phyloP scores from a whole-genome alignment of 64 coral and sea anemone species.

The Stylophora pistillata region DNA sequence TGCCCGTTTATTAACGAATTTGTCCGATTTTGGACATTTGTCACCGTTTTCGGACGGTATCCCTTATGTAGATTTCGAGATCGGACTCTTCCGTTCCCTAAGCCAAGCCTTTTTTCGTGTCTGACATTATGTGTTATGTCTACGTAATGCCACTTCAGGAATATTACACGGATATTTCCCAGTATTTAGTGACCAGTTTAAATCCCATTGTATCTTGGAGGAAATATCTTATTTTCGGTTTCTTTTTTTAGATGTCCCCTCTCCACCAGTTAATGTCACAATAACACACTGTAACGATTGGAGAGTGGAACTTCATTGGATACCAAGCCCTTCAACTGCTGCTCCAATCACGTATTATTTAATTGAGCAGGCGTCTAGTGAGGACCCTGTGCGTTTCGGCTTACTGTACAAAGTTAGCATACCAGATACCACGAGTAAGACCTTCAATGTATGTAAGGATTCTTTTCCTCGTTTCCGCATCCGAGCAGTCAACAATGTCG shows the following conservation, averaged over 20 bases:
- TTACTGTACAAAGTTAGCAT: constrained; percentile 53
- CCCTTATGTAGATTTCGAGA: too few relatives aligned
- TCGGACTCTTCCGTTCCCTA: too few relatives aligned
- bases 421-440: constrained; percentile 23
- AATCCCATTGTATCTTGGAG: not conserved
- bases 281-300: constrained; percentile 47
- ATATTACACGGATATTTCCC: too few relatives aligned
- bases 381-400: constrained; percentile 40
- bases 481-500: constrained; percentile 72
- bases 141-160: too few relatives aligned
- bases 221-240: not conserved
- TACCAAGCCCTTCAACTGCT: constrained; percentile 1
- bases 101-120: too few relatives aligned
- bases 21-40: too few relatives aligned
- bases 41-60: too few relatives aligned
- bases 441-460: constrained; percentile 33
- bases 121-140: too few relatives aligned
- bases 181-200: too few relatives aligned
- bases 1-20: too few relatives aligned
- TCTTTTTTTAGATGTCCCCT: constrained; percentile 47
- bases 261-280: constrained; percentile 61
- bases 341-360: constrained; percentile 66
- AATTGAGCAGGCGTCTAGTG: constrained; percentile 66
- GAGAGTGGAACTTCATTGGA: constrained; percentile 49
- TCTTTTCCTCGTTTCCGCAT: constrained; percentile 62